phyloP scores from a whole-genome alignment of 1,140 invertebrate species.

The Limonius californicus region DNA sequence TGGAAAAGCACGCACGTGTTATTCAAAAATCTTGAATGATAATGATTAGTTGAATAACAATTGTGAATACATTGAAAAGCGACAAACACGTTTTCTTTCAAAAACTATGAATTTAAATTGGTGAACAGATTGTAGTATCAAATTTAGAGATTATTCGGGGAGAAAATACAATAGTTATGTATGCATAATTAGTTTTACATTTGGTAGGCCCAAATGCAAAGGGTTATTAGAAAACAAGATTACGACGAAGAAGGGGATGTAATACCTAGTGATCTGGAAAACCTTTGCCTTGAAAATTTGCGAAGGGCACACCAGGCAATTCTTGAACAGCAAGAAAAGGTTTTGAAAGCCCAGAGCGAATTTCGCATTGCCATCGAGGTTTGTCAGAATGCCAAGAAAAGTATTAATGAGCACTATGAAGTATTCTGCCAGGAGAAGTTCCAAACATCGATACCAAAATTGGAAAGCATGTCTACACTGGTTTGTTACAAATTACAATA shows the following conservation, averaged over 20 bases:
- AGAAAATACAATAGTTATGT: not conserved
- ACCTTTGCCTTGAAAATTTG: conserved; percentile 24
- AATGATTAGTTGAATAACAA: no score
- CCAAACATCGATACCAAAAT: conserved; percentile 21
- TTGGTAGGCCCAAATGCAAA: conserved; percentile 25
- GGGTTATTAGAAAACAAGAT: conserved; percentile 17
- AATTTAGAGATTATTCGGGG: no score
- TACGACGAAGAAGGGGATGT: conserved; percentile 22
- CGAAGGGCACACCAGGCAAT: conserved; percentile 17
- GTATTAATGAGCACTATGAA: conserved; percentile 29
- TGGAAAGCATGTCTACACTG: not conserved
- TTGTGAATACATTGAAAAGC: no score
- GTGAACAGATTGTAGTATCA: no score
- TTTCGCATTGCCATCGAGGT: conserved; percentile 29
- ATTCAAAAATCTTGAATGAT: no score
- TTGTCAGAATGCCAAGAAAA: conserved; percentile 23
- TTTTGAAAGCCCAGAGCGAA: conserved; percentile 32
- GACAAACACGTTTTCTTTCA: no score
- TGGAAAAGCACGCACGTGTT: no score
- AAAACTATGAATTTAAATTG: no score
- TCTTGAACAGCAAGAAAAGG: conserved; percentile 34
- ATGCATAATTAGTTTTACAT: not conserved
- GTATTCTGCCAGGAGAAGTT: conserved; percentile 33
- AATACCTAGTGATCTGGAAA: conserved; percentile 18
- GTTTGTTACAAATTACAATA: no score